Evolutionary conservation across 2,113 vertebrate species (phyloP), one percentile per base, ranked within the genome.

Genomic region (Microtus ochrogaster): DNA sequence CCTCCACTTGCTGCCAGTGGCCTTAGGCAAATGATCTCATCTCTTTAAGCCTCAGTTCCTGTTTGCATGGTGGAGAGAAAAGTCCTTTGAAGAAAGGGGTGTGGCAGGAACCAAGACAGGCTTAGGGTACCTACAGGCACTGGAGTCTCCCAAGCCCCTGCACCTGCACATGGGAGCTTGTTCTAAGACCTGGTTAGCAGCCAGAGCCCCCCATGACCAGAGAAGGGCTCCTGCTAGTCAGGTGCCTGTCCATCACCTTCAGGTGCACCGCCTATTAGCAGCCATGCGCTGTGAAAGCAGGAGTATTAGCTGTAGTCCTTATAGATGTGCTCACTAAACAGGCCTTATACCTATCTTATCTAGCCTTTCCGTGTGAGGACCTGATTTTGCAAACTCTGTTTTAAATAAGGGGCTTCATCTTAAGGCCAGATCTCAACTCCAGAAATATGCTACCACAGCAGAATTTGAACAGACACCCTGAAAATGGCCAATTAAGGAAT

Each of bases 261-360:
- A 13, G 13, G 24, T 1, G 2, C 24, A 2, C 10, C 14, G 26
- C 44, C 83, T 22, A 44, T 47, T n/a, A 7, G 16, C 30, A 49
- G 7, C 26, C 7, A 49, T 8, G 0, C 4, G 5, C 65, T 16
- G 6, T 16, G 58, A 12, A 13, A 52, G 55, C 0, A 7, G 0
- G 7, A 21, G 19, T 5, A 0, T 4, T 4, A 0, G 14, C 8
- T 0, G 7, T 39, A 8, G 85, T 33, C 0, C 1, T 70, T 24
- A 0, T 1, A 1, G 0, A 11, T 39, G 41, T 9, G 4, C 8
- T 47, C 24, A 8, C 7, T 12, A 1, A 76, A 55, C 3, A 6
- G 0, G 1, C 19, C 36, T 83, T 5, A 28, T 2, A 0, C 0
- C 13, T 0, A 17, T 8, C 26, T 39, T 77, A 30, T 6, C 44